A percentile compares a stretch with the other conserved stretches of the same genome.
Conservation (phyloP, 2,113 vertebrate species). For the Fregetta grallaria region DNA sequence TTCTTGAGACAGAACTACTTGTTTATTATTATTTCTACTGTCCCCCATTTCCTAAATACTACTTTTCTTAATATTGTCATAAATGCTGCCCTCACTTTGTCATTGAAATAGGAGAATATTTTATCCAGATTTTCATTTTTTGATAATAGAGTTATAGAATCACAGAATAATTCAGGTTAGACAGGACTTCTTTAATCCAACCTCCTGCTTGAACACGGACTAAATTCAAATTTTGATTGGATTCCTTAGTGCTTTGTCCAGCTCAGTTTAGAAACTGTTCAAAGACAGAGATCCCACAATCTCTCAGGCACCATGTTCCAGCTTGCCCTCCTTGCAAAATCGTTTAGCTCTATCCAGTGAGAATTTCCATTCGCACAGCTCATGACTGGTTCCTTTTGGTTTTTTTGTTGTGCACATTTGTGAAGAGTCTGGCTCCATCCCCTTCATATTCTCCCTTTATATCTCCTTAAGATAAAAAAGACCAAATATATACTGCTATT, state of each 20-base stretch:
- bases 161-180: neutral
- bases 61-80: neutral
- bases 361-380: neutral
- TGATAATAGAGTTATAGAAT: neutral
- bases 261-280: neutral
- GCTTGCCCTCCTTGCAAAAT: neutral
- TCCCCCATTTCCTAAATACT: neutral
- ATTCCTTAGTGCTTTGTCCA: neutral
- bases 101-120: neutral
- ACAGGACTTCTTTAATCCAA: neutral
- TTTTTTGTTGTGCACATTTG: neutral
- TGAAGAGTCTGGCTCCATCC: neutral
- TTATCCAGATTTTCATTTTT: neutral
- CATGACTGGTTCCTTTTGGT: fast-evolving
- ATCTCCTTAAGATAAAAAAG: neutral
- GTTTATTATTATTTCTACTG: neutral
- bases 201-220: neutral
- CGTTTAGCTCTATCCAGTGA: neutral
- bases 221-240: neutral
- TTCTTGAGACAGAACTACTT: neutral
- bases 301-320: neutral
- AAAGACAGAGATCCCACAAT: neutral
- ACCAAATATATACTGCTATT: neutral
- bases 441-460: neutral
- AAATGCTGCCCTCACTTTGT: neutral